Base-by-base conservation (phyloP, 2,113 vertebrate genomes). In the Chaetodon trifascialis region DNA sequence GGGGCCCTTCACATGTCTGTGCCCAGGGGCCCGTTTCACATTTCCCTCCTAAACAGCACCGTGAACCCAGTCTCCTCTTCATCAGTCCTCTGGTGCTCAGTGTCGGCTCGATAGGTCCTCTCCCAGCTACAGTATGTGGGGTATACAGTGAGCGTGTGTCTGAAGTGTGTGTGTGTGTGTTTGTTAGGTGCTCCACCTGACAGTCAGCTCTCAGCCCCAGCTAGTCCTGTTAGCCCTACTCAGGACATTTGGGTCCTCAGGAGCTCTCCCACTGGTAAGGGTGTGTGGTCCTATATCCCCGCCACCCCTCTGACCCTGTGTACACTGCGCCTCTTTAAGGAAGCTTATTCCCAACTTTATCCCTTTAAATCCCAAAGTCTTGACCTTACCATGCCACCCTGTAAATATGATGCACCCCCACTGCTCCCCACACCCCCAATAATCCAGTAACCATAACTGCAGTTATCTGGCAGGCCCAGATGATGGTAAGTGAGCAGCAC, bases 201-300 rank as follows among this genome's bases (percentile, higher is more conserved):
- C 90, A 93, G 90, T 90, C 83, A 89, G 75, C 80, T 86, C 83
- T 86, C 92, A 87, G 71, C 80, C 90, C 87, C 91, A 86, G 89
- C 87, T 92, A 90, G 89, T 89, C 90, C 92, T 88, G 83, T 88
- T 92, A 93, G 82, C 86, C 82, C 92, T 80, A 85, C 83, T 93
- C 92, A 93, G 91, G 94, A 95, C 84, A 92, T 95, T 84, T 96
- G 95, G 95, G 94, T 95, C 87, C 95, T 96, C 88, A 94, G 94
- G 92, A 93, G 88, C 58, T 89, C 92, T 71, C 91, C 93, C 82
- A 80, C 87, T 87, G 95, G 95, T 96, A 96, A 95, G 95, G 93
- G 86, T 87, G 90, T 93, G 79, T 90, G 87, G 46, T 62, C 89
- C 89, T 80, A 19, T 80, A 55, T 52, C 3, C 84, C 30, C 64